phyloP scores from a whole-genome alignment of 2,113 vertebrate genomes.

The Oryzias javanicus region DNA sequence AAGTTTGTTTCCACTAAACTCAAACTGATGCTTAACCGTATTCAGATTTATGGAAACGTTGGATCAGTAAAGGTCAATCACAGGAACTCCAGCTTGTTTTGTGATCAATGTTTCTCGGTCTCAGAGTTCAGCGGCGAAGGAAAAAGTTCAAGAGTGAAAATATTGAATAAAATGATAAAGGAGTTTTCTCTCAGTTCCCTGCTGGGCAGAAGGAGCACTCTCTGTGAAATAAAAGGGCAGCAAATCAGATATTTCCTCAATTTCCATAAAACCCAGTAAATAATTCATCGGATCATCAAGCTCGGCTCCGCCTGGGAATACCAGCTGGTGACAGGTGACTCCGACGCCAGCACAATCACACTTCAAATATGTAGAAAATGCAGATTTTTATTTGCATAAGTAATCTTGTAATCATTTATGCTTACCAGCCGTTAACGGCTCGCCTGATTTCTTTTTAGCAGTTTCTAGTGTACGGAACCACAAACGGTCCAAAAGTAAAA shows the following conservation, averaged over 20 bases:
- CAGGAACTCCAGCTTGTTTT: too few relatives aligned
- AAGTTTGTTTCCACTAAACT: too few relatives aligned
- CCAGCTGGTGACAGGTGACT: conserved; percentile 34
- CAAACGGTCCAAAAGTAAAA: neutral
- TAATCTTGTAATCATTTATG: conserved; percentile 8
- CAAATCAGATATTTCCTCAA: conserved; percentile 18
- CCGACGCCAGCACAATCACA: conserved; percentile 3
- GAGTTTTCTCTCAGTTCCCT: conserved; percentile 8
- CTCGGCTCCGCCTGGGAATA: conserved; percentile 15
- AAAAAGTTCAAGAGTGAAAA: too few relatives aligned
- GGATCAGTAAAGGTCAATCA: too few relatives aligned
- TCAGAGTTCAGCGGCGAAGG: too few relatives aligned
- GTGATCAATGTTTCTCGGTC: too few relatives aligned
- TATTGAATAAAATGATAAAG: too few relatives aligned
- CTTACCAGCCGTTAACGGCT: neutral
- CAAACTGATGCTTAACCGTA: too few relatives aligned
- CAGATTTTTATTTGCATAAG: conserved; percentile 13
- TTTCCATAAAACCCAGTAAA: conserved; percentile 56
- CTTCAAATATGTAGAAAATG: conserved; percentile 7
- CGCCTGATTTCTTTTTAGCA: neutral
- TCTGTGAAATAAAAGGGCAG: conserved; percentile 3
- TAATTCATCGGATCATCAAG: conserved; percentile 51
- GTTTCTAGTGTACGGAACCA: neutral
- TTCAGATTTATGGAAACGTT: too few relatives aligned
- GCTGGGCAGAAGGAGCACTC: conserved; percentile 10